These are phyloP conservation scores for Leptinotarsa tumamoca DNA, from an alignment of 2,888 invertebrate genomes.

Conservation along the genomic window DNA sequence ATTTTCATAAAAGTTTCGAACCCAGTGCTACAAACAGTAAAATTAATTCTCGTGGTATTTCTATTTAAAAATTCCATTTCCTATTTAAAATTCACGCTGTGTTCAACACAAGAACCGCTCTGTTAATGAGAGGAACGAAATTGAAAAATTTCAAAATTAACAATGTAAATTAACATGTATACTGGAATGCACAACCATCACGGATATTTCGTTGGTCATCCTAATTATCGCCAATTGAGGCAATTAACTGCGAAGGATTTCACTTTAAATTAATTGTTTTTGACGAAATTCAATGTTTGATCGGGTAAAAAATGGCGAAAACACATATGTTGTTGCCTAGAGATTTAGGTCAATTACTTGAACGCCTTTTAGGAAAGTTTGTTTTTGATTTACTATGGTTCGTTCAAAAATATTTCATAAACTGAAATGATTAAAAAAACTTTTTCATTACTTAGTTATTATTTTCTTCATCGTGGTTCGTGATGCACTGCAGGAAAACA, in stretches of 20 bases:
- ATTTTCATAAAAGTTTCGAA: too few species aligned
- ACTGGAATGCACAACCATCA: constrained; percentile 1
- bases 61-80: not conserved
- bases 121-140: not conserved
- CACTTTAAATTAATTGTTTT: constrained; percentile 17
- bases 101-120: constrained; percentile 1
- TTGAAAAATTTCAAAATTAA: not conserved
- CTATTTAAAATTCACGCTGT: not conserved
- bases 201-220: constrained; percentile 14
- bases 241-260: not conserved
- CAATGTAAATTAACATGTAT: not conserved
- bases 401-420: too few species aligned
- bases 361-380: constrained; percentile 2
- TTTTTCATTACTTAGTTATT: too few species aligned
- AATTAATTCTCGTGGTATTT: not conserved
- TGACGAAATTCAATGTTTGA: constrained; percentile 1
- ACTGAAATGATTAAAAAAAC: too few species aligned
- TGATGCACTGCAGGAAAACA: too few species aligned
- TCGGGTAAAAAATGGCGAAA: constrained; percentile 1
- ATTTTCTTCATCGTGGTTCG: too few species aligned
- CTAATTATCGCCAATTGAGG: constrained; percentile 13
- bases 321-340: not conserved
- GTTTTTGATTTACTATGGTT: not conserved
- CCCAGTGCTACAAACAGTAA: not conserved
- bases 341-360: constrained; percentile 6